Percentiles rank a stretch among this genome's conserved stretches.
Conservation (phyloP, 2,113 vertebrate genomes). For the Megaceryle torquata region DNA sequence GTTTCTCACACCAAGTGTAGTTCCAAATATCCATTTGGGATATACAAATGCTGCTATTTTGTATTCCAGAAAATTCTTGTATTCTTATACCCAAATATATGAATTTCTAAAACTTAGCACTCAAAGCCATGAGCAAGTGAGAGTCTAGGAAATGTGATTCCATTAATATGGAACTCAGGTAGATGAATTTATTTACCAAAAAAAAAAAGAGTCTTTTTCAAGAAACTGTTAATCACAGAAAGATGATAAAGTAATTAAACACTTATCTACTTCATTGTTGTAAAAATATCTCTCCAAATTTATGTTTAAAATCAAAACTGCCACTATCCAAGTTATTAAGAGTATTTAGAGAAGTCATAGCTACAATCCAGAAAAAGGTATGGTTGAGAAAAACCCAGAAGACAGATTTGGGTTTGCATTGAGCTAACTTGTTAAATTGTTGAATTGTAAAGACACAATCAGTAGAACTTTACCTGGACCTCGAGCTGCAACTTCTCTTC, state of each 20-base stretch:
- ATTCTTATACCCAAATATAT: not conserved
- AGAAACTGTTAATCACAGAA: not conserved
- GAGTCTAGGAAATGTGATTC: not conserved
- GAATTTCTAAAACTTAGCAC: not conserved
- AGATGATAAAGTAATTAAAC: not conserved
- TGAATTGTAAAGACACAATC: not conserved
- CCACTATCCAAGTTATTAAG: not conserved
- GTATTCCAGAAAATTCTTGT: not conserved
- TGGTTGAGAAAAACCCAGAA: conserved; percentile 25
- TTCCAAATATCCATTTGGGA: not conserved
- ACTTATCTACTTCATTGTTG: not conserved
- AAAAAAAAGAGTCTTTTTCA: not conserved
- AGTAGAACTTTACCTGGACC: not conserved
- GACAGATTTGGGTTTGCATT: not conserved
- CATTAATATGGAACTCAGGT: not conserved
- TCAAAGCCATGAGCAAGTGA: not conserved
- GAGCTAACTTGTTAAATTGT: not conserved
- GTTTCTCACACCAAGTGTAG: not conserved
- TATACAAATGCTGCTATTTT: not conserved
- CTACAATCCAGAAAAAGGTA: conserved; percentile 16
- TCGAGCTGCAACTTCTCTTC: not conserved
- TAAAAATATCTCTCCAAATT: not conserved
- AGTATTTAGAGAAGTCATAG: not conserved
- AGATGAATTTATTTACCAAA: not conserved
- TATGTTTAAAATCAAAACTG: not conserved